Percentiles rank a stretch among this genome's conserved stretches.
These are phyloP conservation scores for Ypsolopha sequella DNA, from an alignment of 2,888 invertebrate genomes.

Conservation along the genomic window DNA sequence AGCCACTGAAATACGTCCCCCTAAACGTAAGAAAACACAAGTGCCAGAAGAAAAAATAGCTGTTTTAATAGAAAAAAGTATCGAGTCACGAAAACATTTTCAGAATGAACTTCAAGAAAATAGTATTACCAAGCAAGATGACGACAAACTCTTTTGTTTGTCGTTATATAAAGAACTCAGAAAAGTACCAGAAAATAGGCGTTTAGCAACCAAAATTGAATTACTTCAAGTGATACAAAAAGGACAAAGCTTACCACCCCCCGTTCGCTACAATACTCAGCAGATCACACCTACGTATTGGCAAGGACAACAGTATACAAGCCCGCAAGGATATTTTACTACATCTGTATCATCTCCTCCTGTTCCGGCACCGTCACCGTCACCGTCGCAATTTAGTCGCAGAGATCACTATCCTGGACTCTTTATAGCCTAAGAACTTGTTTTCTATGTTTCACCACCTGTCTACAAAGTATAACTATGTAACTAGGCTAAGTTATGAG, in stretches of 20 bases:
- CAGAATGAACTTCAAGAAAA: conserved; percentile 15
- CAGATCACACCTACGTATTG: conserved; percentile 16
- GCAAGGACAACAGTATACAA: conserved; percentile 9
- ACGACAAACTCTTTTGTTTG: conserved; percentile 23
- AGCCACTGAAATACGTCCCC: conserved; percentile 17
- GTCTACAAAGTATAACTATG: too few species aligned
- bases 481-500: too few species aligned
- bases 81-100: conserved; percentile 10
- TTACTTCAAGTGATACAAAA: conserved; percentile 18
- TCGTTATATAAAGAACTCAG: conserved; percentile 19
- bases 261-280: conserved; percentile 13
- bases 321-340: conserved; percentile 19
- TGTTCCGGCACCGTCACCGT: conserved; percentile 13
- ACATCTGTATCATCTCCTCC: conserved; percentile 15
- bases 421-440: too few species aligned
- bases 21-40: conserved; percentile 15
- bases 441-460: too few species aligned
- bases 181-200: conserved; percentile 21
- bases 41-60: conserved; percentile 15
- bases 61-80: conserved; percentile 2
- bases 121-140: conserved; percentile 19
- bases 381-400: conserved; percentile 10
- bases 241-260: conserved; percentile 15
- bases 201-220: conserved; percentile 21
- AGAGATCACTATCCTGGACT: too few species aligned